Base-by-base conservation (phyloP, 2,888 invertebrate species). In the Philonicus albiceps region DNA sequence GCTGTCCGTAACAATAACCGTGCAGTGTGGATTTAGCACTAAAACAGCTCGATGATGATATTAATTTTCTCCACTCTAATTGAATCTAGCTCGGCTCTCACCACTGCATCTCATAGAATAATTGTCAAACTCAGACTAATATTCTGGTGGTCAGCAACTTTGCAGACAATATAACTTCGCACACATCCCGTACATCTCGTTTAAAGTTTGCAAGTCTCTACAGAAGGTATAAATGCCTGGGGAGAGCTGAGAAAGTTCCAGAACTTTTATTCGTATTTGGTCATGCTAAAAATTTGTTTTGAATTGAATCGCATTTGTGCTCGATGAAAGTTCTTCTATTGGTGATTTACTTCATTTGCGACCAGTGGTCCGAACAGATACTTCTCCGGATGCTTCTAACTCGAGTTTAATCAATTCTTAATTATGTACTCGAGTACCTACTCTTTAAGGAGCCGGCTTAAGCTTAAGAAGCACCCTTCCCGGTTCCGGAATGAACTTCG, bases 91-190 rank as follows among this genome's bases (percentile, higher is more conserved):
- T 81, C 34, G 81, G 81, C n/a, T 49, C 49, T 30, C 27, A 64
- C 81, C 81, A 81, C 55, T 74, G 55, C 49, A 55, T 31, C 55
- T 55, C 81, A 19, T 31, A 64, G 55, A 55, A 81, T 81, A 55
- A 81, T 81, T 81, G 81, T 81, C 55, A 81, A 81, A 81, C 81
- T 81, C 81, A 55, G 81, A 55, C 81, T 49, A 34, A 53, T 64
- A 81, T 81, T 81, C 34, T 81, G 30, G 81, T 81, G 81, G 81
- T 81, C 81, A 81, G 55, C 49, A 81, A 81, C 81, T 81, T 81
- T 81, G 81, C 64, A 81, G 81, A 81, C 81, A 81, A 81, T 81
- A 81, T 55, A 81, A 81, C 81, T 64, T 34, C 64, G 55, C 55
- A 81, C 81, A 81, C 81, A 81, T 30, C 49, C 31, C 34, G 55